Evolutionary conservation across 1,140 invertebrate species (phyloP).

Genomic region (Pseudachorutes palmiensis): DNA sequence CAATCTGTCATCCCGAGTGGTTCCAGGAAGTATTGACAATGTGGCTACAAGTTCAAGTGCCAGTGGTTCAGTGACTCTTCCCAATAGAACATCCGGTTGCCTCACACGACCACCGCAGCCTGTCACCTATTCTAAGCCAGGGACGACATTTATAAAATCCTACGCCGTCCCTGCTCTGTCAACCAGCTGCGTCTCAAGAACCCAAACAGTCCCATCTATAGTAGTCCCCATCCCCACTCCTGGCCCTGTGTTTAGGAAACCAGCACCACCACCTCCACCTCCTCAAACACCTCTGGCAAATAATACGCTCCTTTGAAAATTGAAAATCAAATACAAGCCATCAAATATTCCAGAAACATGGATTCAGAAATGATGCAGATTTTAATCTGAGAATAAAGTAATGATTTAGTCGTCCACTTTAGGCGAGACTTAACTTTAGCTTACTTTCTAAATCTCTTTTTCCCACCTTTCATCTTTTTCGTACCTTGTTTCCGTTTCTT

Average conservation of each 20-base stretch:
- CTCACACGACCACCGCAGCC: background rate
- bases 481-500: constrained; percentile 21
- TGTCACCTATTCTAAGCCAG: background rate
- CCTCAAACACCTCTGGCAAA: too few relatives aligned
- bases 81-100: background rate
- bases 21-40: constrained; percentile 4
- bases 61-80: background rate
- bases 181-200: background rate
- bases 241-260: background rate
- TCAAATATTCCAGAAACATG: too few relatives aligned
- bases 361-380: too few relatives aligned
- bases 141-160: background rate
- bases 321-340: too few relatives aligned
- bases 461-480: constrained; percentile 23
- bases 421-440: background rate
- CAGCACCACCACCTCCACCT: constrained; percentile 1
- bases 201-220: too few relatives aligned
- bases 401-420: too few relatives aligned
- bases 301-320: too few relatives aligned
- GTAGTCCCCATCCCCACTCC: background rate
- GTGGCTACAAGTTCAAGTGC: background rate
- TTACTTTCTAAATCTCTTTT: constrained; percentile 20
- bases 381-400: too few relatives aligned
- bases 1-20: background rate
- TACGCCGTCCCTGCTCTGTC: background rate